Evolutionary conservation across 2,797 vertebrate genomes (phyloP).

Genomic region (Passerculus sandwichensis): DNA sequence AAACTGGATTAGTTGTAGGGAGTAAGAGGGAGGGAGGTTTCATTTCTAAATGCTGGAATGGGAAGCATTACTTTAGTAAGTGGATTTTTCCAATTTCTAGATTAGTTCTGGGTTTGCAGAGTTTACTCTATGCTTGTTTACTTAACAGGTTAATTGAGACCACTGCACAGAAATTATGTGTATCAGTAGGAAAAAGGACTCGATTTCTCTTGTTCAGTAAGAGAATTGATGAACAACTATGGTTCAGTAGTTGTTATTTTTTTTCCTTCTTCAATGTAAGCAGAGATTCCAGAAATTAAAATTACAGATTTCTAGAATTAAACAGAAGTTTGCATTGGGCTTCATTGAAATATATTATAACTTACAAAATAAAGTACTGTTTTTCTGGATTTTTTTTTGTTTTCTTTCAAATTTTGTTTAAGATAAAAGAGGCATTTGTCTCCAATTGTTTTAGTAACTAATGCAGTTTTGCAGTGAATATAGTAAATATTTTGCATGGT

Average conservation of each 20-base stretch:
- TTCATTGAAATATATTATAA: neutral
- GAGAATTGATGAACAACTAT: neutral
- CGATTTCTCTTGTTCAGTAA: neutral
- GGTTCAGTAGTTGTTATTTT: neutral
- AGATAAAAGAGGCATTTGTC: neutral
- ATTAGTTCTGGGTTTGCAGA: slow-evolving; percentile 51
- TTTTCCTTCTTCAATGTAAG: neutral
- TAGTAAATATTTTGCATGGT: neutral
- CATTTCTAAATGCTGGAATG: slow-evolving; percentile 29
- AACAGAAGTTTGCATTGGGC: neutral
- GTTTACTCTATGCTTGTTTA: neutral
- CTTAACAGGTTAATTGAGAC: neutral
- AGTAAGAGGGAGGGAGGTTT: neutral
- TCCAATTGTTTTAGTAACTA: neutral
- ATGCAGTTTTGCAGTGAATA: neutral
- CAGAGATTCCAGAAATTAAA: neutral
- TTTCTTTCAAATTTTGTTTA: neutral
- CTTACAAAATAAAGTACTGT: neutral
- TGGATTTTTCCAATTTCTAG: slow-evolving; percentile 62
- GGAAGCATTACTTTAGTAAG: slow-evolving; percentile 42
- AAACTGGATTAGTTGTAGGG: neutral
- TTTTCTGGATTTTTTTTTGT: neutral
- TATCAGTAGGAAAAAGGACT: neutral
- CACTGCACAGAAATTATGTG: neutral
- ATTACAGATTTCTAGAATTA: neutral